Conservation (phyloP, 2,797 vertebrate species). For the Enteromius thamalakanensis region DNA sequence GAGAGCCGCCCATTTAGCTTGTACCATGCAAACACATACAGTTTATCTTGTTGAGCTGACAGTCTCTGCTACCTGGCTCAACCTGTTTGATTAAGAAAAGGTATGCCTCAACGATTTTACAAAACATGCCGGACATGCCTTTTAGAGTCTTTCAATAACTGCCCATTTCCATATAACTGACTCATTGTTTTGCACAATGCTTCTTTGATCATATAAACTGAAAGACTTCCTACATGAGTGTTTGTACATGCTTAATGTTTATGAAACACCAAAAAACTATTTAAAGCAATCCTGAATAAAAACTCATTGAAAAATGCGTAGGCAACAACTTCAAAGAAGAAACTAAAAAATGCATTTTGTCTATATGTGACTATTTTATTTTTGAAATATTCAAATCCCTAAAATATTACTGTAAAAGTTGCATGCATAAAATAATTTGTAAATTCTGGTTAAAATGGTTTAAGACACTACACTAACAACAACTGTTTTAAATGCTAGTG, state of each 20-base stretch:
- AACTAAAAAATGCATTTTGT: not conserved
- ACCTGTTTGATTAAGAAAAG: not conserved
- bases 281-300: not conserved
- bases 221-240: not conserved
- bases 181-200: not conserved
- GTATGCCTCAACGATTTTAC: not conserved
- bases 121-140: not conserved
- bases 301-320: not conserved
- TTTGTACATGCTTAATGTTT: not conserved
- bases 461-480: not conserved
- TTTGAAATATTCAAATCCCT: not conserved
- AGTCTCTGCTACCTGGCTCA: conserved; percentile 13
- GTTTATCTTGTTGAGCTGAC: not conserved
- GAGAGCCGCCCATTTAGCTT: not conserved
- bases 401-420: not conserved
- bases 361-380: not conserved
- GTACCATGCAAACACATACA: not conserved
- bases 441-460: not conserved
- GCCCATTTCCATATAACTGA: not conserved
- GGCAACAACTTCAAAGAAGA: not conserved
- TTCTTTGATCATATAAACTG: not conserved
- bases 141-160: not conserved
- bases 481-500: not conserved
- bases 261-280: not conserved
- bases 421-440: not conserved